Evolutionary conservation across 2,797 vertebrate species (phyloP).

Genomic region (Sebastes diaconus): DNA sequence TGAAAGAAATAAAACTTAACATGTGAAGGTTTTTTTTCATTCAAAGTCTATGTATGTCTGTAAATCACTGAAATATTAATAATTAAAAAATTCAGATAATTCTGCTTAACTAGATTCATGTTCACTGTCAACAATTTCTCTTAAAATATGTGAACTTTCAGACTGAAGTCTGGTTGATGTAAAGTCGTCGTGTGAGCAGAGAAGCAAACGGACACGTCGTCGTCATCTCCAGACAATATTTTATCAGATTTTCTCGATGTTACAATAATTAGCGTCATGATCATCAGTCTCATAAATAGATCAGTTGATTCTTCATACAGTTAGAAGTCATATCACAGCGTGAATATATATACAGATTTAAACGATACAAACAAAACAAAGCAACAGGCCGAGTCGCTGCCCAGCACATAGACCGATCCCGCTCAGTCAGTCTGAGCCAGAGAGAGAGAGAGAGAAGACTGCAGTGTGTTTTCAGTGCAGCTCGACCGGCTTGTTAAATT

Average conservation of each 20-base stretch:
- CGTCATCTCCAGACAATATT: slow-evolving; percentile 10
- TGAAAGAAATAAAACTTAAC: background rate
- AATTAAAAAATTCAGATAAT: background rate
- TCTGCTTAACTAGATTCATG: background rate
- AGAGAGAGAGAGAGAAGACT: background rate
- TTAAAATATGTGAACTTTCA: background rate
- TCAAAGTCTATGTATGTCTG: background rate
- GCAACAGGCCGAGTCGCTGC: background rate
- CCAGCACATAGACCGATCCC: slow-evolving; percentile 48
- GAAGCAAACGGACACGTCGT: background rate
- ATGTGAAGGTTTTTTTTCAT: too few species aligned
- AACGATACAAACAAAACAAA: slow-evolving; percentile 35
- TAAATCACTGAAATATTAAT: background rate
- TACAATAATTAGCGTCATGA: slow-evolving; percentile 61
- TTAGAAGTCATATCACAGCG: slow-evolving; percentile 48
- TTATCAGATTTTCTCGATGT: slow-evolving; percentile 42
- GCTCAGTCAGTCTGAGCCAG: background rate
- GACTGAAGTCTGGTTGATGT: background rate
- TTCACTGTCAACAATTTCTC: background rate
- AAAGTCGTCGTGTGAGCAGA: background rate
- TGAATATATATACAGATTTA: slow-evolving; percentile 47
- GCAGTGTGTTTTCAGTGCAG: slow-evolving; percentile 15
- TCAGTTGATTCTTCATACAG: slow-evolving; percentile 61
- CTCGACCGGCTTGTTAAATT: background rate
- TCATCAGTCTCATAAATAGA: slow-evolving; percentile 72